phyloP scores from a whole-genome alignment of 1,140 invertebrate genomes.

The Drosophila ohnishii region DNA sequence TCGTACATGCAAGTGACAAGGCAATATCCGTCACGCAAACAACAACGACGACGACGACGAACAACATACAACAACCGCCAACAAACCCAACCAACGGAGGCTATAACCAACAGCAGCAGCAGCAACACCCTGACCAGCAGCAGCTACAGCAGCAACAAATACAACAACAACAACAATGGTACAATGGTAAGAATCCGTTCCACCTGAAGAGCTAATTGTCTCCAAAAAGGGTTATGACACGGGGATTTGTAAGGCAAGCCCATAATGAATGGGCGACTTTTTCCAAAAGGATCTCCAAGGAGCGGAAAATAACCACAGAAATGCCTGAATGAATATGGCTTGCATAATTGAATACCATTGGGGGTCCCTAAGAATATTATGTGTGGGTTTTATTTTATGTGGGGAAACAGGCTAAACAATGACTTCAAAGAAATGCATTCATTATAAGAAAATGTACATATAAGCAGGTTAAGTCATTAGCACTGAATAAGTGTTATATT shows the following conservation, averaged over 20 bases:
- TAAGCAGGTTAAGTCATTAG: not conserved
- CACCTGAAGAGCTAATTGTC: conserved; percentile 24
- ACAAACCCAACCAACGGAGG: conserved; percentile 29
- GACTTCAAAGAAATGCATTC: conserved; percentile 9
- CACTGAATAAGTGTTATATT: not conserved
- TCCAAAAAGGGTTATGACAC: conserved; percentile 27
- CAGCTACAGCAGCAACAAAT: conserved; percentile 44
- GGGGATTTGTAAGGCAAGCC: conserved; percentile 13
- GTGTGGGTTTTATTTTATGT: not conserved
- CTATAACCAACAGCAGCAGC: conserved; percentile 22
- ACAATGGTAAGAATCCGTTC: conserved; percentile 55
- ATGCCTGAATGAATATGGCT: conserved; percentile 14
- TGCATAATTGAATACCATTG: conserved; percentile 18
- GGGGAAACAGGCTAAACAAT: not conserved
- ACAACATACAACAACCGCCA: conserved; percentile 31
- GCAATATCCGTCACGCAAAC: conserved; percentile 80
- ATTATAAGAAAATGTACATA: not conserved
- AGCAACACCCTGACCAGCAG: conserved; percentile 48
- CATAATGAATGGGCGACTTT: conserved; percentile 17
- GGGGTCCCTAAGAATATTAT: conserved; percentile 4
- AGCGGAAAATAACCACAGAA: conserved; percentile 31
- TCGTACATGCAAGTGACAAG: conserved; percentile 81
- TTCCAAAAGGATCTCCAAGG: conserved; percentile 15
- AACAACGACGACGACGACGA: conserved; percentile 40
- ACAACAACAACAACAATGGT: conserved; percentile 48